Base-by-base conservation (phyloP, 2,888 invertebrate genomes). In the Branchipolynoe longqiensis region DNA sequence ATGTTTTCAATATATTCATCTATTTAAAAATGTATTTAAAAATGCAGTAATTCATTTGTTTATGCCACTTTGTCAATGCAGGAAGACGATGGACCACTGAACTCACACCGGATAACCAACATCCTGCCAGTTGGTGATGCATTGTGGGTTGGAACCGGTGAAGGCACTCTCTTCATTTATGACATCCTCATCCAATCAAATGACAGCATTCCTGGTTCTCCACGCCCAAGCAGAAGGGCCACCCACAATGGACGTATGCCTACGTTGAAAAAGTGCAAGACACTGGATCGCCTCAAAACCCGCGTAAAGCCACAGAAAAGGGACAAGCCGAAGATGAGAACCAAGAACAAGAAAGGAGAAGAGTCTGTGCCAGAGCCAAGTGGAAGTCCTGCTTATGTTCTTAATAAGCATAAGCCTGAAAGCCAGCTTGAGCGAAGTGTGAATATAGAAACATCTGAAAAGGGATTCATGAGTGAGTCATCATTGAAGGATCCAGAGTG, bases 131-230 rank as follows among this genome's bases (percentile, higher is more conserved):
- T 92, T 83, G 93, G 92, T 58, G 90, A 92, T 85, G 89, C 91
- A 4, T 91, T 95, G 22, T 94, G 94, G 94, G 92, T 95, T 8
- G 95, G 95, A 6, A 94, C 94, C 3, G 94, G 94, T 0, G 94
- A 94, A 87, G 95, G 95, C 28, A 81, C 73, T 62, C 85, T 89
- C 31, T 58, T 85, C 59, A 85, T 89, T 38, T 89, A 88, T 85
- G 86, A 84, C 25, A 59, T 89, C 41, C 33, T 56, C 54, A 56
- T 25, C 41, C 41, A 78, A 78, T 78, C 48, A 78, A 33, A 78
- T 48, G n/a, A 6, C 48, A 31, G 78, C 28, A 78, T 48, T 12
- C 18, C 48, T 36, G 54, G n/a, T 28, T 78, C 78, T 48, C 48
- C 78, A 48, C n/a, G 28, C 28, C n/a, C 3, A 25, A 8, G 28